phyloP scores from a whole-genome alignment of 2,113 vertebrate genomes.

The Cyrtonyx montezumae region DNA sequence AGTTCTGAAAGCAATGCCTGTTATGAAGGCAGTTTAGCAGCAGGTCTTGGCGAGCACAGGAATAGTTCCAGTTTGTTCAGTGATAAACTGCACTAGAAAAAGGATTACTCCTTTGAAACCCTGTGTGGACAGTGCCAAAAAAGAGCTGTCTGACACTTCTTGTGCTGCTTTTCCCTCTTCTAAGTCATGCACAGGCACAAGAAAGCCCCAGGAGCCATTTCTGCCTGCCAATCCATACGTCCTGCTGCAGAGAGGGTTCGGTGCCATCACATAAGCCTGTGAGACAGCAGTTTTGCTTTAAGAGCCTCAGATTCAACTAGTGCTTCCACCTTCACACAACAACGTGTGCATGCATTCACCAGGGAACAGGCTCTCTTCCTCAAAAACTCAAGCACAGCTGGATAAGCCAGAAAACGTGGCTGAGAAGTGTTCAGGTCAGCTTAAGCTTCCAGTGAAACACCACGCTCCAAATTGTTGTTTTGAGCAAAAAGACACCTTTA shows the following conservation, averaged over 20 bases:
- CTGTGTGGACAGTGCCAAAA: not conserved
- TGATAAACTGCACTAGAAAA: not conserved
- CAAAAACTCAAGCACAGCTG: not conserved
- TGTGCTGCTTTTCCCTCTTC: not conserved
- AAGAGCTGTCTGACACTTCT: not conserved
- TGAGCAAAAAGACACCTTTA: not conserved
- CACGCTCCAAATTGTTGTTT: not conserved
- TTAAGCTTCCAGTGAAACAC: not conserved
- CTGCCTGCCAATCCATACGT: not conserved
- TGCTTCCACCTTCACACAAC: not conserved
- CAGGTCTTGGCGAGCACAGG: not conserved
- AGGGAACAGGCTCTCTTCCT: not conserved
- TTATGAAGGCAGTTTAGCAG: not conserved
- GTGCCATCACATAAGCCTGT: not conserved
- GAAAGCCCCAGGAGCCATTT: not conserved
- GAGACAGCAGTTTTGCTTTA: not conserved
- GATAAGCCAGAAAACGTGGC: not conserved
- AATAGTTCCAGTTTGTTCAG: not conserved
- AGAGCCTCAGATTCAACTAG: not conserved
- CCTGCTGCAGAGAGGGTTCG: not conserved
- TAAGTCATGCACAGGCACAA: not conserved
- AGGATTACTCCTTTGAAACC: not conserved
- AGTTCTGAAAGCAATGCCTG: not conserved
- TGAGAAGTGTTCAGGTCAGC: not conserved
- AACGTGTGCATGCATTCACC: not conserved